Base-by-base conservation (phyloP, 2,113 vertebrate species). In the Tricholaema leucomelas region DNA sequence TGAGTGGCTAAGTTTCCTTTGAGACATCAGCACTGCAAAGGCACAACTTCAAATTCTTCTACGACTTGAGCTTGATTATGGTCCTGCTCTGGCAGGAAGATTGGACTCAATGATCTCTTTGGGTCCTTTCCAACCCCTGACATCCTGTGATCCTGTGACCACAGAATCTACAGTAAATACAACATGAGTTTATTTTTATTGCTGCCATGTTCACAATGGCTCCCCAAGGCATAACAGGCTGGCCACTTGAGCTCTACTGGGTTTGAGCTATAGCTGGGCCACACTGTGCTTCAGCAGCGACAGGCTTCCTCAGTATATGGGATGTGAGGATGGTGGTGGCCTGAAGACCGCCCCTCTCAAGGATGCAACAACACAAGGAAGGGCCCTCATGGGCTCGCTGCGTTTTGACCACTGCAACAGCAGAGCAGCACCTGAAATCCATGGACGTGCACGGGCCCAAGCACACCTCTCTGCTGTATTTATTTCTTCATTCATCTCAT, bases 151-250 rank as follows among this genome's bases (percentile, higher is more conserved):
- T n/a, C n/a, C n/a, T n/a, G n/a, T n/a, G n/a, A 33, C 25, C n/a
- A 15, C 0, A 1, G 9, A 12, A 20, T 11, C 54, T 8, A 16
- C 15, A 12, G 44, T 1, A 59, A 10, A 46, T 1, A 54, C 5
- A 27, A 4, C 33, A 9, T 4, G 3, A 4, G n/a, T 12, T 35
- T 12, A 12, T 25, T 38, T 48, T 35, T 24, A 50, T 15, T 3
- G 0, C 1, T 17, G 30, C 2, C 8, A 3, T 0, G 4, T 18
- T 25, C 38, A 1, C 20, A 11, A 54, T 1, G 5, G 48, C 11
- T 69, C 8, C 7, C 17, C 3, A 1, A 15, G 18, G 13, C 2
- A 10, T 20, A 33, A 42, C 16, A 2, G 9, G 42, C 8, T 16
- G 38, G 36, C 8, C n/a, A 27, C 14, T 36, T 1, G 12, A 15